phyloP scores from a whole-genome alignment of 1,140 invertebrate genomes.

The Bombus pascuorum region DNA sequence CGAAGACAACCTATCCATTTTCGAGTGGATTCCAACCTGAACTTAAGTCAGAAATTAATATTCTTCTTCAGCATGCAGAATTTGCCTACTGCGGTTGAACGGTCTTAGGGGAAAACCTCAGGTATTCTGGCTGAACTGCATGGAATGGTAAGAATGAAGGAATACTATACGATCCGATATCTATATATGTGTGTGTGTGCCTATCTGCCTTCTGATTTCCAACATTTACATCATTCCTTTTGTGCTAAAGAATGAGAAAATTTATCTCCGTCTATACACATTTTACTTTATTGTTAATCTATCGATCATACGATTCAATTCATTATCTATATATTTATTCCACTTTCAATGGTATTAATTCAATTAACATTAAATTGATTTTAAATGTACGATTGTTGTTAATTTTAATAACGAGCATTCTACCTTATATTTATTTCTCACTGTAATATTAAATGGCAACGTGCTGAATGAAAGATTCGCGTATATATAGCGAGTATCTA shows the following conservation, averaged over 20 bases:
- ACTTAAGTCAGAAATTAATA: conserved; percentile 67
- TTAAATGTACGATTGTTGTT: no score
- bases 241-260: background rate
- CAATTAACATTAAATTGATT: no score
- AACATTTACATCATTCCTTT: conserved; percentile 22
- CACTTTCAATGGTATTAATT: no score
- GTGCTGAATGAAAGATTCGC: background rate
- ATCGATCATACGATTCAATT: no score
- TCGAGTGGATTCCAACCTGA: conserved; percentile 35
- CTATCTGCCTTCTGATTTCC: conserved; percentile 16
- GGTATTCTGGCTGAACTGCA: conserved; percentile 20
- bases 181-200: background rate
- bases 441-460: background rate
- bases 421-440: background rate
- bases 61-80: conserved; percentile 70
- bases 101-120: conserved; percentile 32
- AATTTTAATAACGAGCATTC: no score
- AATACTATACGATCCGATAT: conserved; percentile 22
- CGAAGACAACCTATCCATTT: conserved; percentile 64
- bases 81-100: conserved; percentile 48
- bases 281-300: background rate
- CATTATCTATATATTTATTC: no score
- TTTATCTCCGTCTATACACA: background rate
- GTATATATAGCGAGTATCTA: background rate
- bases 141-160: conserved; percentile 44